Conservation (phyloP, 2,888 invertebrate genomes). For the Merodon equestris region DNA sequence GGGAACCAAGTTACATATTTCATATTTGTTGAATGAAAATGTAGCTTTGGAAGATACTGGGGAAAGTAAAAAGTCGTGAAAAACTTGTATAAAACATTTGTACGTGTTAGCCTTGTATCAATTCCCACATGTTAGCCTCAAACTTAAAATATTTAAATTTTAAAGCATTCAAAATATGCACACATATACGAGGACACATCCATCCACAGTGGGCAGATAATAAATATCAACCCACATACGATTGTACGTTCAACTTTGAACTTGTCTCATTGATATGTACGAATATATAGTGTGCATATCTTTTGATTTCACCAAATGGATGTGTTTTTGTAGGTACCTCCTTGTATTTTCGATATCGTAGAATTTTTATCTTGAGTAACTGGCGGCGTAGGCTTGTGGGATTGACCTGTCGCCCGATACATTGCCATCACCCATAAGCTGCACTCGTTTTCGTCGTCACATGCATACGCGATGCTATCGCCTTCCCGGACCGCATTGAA, state of each 20-base stretch:
- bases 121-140: no score
- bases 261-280: background rate
- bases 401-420: slow-evolving; percentile 99
- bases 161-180: no score
- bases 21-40: no score
- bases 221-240: no score
- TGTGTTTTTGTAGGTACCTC: slow-evolving; percentile 78
- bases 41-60: no score
- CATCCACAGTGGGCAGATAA: background rate
- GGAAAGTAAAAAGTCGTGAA: no score
- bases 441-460: slow-evolving; percentile 98
- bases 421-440: slow-evolving; percentile 99
- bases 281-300: slow-evolving; percentile 28
- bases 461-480: slow-evolving; percentile 96
- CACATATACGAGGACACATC: no score
- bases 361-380: slow-evolving; percentile 91
- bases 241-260: no score
- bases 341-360: slow-evolving; percentile 92
- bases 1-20: no score
- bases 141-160: no score
- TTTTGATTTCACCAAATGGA: slow-evolving; percentile 54
- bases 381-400: slow-evolving; percentile 98
- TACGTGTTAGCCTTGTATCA: no score
- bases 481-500: slow-evolving; percentile 99
- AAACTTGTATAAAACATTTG: no score